phyloP scores from a whole-genome alignment of 2,797 vertebrate genomes.

The Eleutherodactylus coqui region DNA sequence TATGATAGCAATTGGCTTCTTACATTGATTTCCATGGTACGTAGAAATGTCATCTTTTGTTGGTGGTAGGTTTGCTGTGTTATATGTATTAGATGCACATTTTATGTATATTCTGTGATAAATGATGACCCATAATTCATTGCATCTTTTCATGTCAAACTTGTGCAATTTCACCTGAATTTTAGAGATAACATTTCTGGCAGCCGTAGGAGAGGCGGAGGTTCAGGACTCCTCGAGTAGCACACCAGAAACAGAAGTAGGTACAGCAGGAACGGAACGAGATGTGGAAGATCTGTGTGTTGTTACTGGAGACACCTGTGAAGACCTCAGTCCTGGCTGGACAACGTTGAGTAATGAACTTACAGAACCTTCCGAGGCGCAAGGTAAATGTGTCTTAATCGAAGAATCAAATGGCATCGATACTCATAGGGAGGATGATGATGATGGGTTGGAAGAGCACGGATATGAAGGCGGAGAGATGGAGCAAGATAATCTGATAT shows the following conservation, averaged over 20 bases:
- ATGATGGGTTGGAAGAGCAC: constrained; percentile 45
- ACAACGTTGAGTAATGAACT: constrained; percentile 19
- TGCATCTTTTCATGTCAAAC: constrained; percentile 54
- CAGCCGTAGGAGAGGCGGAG: constrained; percentile 49
- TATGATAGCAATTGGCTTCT: neutral
- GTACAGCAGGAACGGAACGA: neutral
- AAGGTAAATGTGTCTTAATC: neutral
- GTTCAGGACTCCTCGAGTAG: constrained; percentile 45
- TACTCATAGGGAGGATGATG: neutral
- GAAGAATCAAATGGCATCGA: constrained; percentile 40
- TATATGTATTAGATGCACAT: neutral
- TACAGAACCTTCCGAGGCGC: neutral
- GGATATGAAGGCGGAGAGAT: constrained; percentile 67
- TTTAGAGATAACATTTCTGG: constrained; percentile 64
- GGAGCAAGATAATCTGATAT: neutral
- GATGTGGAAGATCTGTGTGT: constrained; percentile 35
- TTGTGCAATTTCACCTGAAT: constrained; percentile 61
- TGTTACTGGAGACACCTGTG: neutral
- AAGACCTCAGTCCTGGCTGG: constrained; percentile 37
- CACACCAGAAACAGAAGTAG: constrained; percentile 16
- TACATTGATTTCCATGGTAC: neutral
- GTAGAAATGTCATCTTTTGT: neutral
- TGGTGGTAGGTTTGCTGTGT: neutral
- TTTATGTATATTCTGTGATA: constrained; percentile 18
- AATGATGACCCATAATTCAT: constrained; percentile 48